Conservation (phyloP, 1,140 invertebrate genomes). For the Camponotus vicinus region DNA sequence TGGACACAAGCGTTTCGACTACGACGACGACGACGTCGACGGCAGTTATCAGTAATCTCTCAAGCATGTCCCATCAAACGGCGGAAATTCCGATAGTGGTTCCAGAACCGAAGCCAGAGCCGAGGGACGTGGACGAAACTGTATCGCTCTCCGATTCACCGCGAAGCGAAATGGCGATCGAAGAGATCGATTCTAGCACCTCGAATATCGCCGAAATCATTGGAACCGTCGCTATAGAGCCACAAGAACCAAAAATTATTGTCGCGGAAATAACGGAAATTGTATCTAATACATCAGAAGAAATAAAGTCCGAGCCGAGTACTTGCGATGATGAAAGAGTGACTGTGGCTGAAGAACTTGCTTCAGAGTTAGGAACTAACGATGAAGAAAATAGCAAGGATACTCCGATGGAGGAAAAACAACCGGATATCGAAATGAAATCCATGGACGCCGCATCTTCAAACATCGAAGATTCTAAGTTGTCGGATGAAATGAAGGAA, state of each 20-base stretch:
- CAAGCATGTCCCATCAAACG: constrained; percentile 58
- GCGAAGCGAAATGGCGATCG: constrained; percentile 81
- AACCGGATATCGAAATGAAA: constrained; percentile 43
- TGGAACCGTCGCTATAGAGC: constrained; percentile 80
- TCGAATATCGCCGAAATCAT: constrained; percentile 85
- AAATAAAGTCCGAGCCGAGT: constrained; percentile 62
- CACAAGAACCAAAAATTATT: constrained; percentile 75
- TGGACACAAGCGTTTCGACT: constrained; percentile 31
- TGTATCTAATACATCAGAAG: constrained; percentile 39
- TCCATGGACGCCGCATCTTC: constrained; percentile 27
- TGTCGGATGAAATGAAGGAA: constrained; percentile 39
- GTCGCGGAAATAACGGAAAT: constrained; percentile 63
- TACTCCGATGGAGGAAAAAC: constrained; percentile 62
- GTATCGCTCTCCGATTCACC: constrained; percentile 78
- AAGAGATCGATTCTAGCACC: constrained; percentile 83
- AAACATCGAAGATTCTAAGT: constrained; percentile 63
- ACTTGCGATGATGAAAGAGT: constrained; percentile 54
- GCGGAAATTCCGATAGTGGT: constrained; percentile 65
- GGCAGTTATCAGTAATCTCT: background rate
- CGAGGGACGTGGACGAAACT: constrained; percentile 74
- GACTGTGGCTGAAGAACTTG: constrained; percentile 46
- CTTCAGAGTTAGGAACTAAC: constrained; percentile 40
- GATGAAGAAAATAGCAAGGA: constrained; percentile 55
- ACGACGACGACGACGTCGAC: constrained; percentile 36
- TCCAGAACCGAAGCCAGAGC: constrained; percentile 66